Conservation (phyloP, 2,113 vertebrate species). For the Hystrix brachyura region DNA sequence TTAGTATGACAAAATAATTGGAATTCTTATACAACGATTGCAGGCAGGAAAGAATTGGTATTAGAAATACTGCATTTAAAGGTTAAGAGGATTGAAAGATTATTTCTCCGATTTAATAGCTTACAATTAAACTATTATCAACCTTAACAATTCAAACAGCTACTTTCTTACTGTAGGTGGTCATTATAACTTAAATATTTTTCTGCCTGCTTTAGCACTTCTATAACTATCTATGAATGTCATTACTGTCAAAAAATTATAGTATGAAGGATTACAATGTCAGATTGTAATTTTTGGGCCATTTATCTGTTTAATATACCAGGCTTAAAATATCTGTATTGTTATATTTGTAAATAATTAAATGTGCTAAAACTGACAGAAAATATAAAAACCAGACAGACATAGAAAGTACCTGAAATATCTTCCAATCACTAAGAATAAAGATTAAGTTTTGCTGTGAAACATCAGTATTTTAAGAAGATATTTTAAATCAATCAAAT, state of each 20-base stretch:
- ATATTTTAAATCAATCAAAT: neutral
- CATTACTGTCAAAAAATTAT: slow-evolving; percentile 79
- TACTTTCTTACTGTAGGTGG: slow-evolving; percentile 62
- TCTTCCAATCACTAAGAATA: slow-evolving; percentile 45
- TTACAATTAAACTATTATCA: slow-evolving; percentile 65
- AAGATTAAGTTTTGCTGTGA: slow-evolving; percentile 6
- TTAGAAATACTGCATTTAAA: slow-evolving; percentile 75
- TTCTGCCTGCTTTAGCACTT: slow-evolving; percentile 56
- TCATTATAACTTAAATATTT: slow-evolving; percentile 62
- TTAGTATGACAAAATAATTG: slow-evolving; percentile 63
- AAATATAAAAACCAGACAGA: slow-evolving; percentile 73
- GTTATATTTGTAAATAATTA: slow-evolving; percentile 78
- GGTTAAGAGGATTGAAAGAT: slow-evolving; percentile 67
- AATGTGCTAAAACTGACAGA: slow-evolving; percentile 48
- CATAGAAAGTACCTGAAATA: slow-evolving; percentile 46
- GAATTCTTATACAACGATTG: slow-evolving; percentile 50
- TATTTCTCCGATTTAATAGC: slow-evolving; percentile 68
- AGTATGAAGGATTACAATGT: slow-evolving; percentile 73
- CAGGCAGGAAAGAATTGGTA: slow-evolving; percentile 34
- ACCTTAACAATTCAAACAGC: slow-evolving; percentile 63
- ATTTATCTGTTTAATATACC: slow-evolving; percentile 80
- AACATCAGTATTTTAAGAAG: neutral
- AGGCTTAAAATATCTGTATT: slow-evolving; percentile 69
- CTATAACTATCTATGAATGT: slow-evolving; percentile 78
- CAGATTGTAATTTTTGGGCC: slow-evolving; percentile 60